Evolutionary conservation across 2,797 vertebrate genomes (phyloP), one percentile per base, ranked within the genome.

Genomic region (Chrysocyon brachyurus): DNA sequence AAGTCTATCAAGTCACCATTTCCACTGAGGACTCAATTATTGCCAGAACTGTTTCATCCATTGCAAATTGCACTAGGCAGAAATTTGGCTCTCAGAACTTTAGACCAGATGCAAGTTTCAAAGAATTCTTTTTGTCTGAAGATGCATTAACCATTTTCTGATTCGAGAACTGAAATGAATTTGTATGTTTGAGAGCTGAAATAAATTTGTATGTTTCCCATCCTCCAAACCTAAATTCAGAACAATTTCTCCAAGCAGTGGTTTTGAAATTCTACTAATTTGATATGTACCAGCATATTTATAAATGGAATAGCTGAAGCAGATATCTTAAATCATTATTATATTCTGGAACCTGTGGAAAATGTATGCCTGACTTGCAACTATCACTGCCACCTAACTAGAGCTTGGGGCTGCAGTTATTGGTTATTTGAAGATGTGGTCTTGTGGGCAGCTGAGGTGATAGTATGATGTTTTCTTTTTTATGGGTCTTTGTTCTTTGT

Each of bases 231-330:
- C 33, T 33, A 75, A 87, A 90, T 6, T 49, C 24, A 40, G 46
- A 94, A 92, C 16, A 59, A 87, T 0, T 36, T 8, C 40, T 63
- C 95, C 49, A 12, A 85, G 88, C 14, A 86, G 33, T 4, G 21
- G 26, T 61, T 95, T 64, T 88, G 28, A 95, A 85, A 93, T 56
- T 36, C 73, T 61, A 7, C 61, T 54, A 28, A 94, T 70, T 72
- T 81, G 57, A 36, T 84, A 31, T 28, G 87, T 40, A 11, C 57
- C 26, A 16, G 36, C 84, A 24, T 90, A 79, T 90, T 31, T 72
- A 22, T n/a, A 79, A 85, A 33, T 31, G 21, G 31, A 26, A 19
- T 33, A 16, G 66, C 72, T 49, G 68, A 36, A 85, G 52, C 15
- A 84, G 12, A 59, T 28, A 21, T 4, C 19, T 87, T 12, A 64